Conservation (phyloP, 2,113 vertebrate genomes). For the Dermatemys mawii region DNA sequence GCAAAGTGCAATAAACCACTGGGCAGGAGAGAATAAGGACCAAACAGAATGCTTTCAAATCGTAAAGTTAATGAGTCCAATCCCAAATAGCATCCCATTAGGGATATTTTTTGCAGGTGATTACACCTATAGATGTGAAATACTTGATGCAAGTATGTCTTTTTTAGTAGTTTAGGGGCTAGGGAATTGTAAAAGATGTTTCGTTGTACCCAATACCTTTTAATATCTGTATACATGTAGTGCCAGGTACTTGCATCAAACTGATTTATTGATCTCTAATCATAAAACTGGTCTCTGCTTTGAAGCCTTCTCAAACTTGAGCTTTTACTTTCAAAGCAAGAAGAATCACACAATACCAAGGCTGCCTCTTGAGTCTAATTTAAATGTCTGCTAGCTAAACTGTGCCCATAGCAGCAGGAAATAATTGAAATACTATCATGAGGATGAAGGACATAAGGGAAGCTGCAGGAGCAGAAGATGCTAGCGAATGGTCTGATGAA, state of each 20-base stretch:
- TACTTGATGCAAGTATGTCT: not conserved
- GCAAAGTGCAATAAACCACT: not conserved
- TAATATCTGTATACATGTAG: not conserved
- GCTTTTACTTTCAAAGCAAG: not conserved
- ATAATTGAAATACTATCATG: conserved; percentile 5
- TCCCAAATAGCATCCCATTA: not conserved
- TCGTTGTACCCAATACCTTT: not conserved
- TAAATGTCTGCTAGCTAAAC: not conserved
- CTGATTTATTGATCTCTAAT: not conserved
- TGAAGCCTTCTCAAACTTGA: not conserved
- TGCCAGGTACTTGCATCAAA: not conserved
- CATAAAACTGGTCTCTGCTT: not conserved
- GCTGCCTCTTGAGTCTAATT: not conserved
- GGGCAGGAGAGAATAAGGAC: not conserved
- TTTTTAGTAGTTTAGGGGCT: not conserved
- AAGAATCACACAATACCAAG: not conserved
- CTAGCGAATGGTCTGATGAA: not conserved
- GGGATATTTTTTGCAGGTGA: no score
- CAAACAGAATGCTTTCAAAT: not conserved
- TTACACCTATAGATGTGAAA: not conserved
- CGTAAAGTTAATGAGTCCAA: not conserved
- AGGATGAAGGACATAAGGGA: conserved; percentile 1
- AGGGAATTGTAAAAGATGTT: not conserved
- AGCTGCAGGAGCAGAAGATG: not conserved
- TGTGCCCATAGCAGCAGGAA: conserved; percentile 12